phyloP scores from a whole-genome alignment of 2,888 invertebrate species.

The Eilema griseolum region DNA sequence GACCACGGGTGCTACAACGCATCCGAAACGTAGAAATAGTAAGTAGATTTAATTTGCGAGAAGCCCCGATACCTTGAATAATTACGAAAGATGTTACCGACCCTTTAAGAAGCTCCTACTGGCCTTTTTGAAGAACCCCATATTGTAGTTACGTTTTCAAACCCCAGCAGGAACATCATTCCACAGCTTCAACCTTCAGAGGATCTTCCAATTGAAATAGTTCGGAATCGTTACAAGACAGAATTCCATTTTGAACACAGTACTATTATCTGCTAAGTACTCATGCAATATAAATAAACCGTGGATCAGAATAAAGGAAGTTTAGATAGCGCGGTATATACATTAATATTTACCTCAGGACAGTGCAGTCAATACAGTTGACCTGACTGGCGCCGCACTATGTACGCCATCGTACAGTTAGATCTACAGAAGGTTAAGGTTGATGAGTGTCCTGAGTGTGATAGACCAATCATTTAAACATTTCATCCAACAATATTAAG shows the following conservation, averaged over 20 bases:
- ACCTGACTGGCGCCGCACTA: slow-evolving; percentile 26
- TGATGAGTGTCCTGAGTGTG: background rate
- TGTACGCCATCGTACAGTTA: background rate
- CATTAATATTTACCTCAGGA: slow-evolving; percentile 29
- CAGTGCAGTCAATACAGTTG: slow-evolving; percentile 21
- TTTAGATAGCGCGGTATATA: slow-evolving; percentile 16
- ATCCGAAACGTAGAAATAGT: too few relatives aligned
- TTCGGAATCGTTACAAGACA: background rate
- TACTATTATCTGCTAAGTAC: background rate
- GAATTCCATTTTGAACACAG: background rate
- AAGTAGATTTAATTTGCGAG: too few relatives aligned
- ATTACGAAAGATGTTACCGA: too few relatives aligned
- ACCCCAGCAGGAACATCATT: too few relatives aligned
- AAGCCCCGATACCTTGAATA: too few relatives aligned
- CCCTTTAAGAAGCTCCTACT: too few relatives aligned
- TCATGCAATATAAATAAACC: slow-evolving; percentile 3
- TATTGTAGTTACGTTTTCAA: too few relatives aligned
- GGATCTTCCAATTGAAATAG: background rate
- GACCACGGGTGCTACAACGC: too few relatives aligned
- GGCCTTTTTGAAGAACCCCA: too few relatives aligned
- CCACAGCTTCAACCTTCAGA: background rate
- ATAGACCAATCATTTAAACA: too few relatives aligned
- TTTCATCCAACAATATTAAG: too few relatives aligned
- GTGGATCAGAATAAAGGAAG: slow-evolving; percentile 23
- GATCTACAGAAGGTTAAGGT: slow-evolving; percentile 12